phyloP scores from a whole-genome alignment of 2,888 invertebrate genomes.

The Hirtodrosophila trivittata region DNA sequence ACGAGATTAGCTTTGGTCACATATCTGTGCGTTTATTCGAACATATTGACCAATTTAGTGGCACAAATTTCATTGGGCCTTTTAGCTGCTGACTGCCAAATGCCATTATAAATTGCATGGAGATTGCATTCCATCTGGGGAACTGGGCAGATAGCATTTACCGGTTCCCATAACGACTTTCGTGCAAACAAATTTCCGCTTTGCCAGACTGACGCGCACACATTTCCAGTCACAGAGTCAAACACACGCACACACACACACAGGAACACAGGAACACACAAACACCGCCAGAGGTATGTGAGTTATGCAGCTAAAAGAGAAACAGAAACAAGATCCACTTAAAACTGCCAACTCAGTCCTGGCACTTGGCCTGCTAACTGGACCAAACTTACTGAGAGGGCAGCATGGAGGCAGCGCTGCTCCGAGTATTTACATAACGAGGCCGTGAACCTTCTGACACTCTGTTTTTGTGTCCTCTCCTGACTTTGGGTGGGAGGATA shows the following conservation, averaged over 20 bases:
- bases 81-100: conserved; percentile 44
- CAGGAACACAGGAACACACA: conserved; percentile 15
- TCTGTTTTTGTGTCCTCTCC: conserved; percentile 6
- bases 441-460: conserved; percentile 57
- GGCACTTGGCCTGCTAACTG: conserved; percentile 32
- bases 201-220: conserved; percentile 49
- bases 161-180: conserved; percentile 66
- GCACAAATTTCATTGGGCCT: conserved; percentile 64
- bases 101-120: conserved; percentile 47
- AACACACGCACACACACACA: conserved; percentile 2
- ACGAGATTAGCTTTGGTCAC: too few relatives aligned
- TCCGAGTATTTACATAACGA: conserved; percentile 62
- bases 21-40: conserved; percentile 14
- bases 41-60: conserved; percentile 36
- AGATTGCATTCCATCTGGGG: conserved; percentile 31
- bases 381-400: conserved; percentile 10
- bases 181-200: conserved; percentile 74
- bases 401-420: conserved; percentile 9
- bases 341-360: conserved; percentile 55
- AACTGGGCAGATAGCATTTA: conserved; percentile 48
- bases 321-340: conserved; percentile 54
- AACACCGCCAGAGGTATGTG: conserved; percentile 15
- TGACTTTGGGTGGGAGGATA: conserved; percentile 13
- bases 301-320: conserved; percentile 39
- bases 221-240: conserved; percentile 6